Conservation (phyloP, 2,888 invertebrate species). For the Apamea crenata region DNA sequence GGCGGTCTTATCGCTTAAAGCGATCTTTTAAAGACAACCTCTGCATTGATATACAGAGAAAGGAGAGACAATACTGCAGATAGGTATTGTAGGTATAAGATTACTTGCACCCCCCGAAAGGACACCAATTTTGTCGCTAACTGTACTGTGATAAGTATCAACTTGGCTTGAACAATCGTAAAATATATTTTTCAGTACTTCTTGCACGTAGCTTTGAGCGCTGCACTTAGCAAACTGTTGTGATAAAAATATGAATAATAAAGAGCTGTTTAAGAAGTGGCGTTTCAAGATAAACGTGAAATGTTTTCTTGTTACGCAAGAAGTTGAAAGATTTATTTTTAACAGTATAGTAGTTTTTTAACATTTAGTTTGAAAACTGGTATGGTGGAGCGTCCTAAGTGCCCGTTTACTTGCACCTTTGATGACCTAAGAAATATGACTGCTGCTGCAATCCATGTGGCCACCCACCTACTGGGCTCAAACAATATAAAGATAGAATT, state of each 20-base stretch:
- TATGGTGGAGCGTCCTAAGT: background rate
- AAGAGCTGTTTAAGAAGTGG: slow-evolving; percentile 49
- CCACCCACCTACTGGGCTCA: background rate
- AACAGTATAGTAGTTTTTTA: too few relatives aligned
- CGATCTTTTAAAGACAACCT: background rate
- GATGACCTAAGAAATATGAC: background rate
- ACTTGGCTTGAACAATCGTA: slow-evolving; percentile 44
- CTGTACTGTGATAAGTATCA: slow-evolving; percentile 53
- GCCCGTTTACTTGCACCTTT: too few relatives aligned
- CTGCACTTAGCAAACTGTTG: slow-evolving; percentile 56
- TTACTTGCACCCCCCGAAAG: background rate
- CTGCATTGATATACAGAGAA: background rate
- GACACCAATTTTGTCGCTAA: slow-evolving; percentile 31
- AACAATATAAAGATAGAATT: too few relatives aligned
- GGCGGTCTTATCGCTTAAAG: background rate
- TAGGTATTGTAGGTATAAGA: background rate
- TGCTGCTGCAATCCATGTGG: background rate
- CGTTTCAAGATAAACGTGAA: slow-evolving; percentile 46
- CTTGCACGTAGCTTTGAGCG: slow-evolving; percentile 47
- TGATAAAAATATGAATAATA: slow-evolving; percentile 62
- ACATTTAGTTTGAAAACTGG: background rate
- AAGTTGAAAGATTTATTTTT: slow-evolving; percentile 11
- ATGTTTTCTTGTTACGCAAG: slow-evolving; percentile 10
- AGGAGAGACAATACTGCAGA: background rate
- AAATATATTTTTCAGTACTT: slow-evolving; percentile 57